Evolutionary conservation across 1,140 invertebrate genomes (phyloP).

Genomic region (Cyclina sinensis): DNA sequence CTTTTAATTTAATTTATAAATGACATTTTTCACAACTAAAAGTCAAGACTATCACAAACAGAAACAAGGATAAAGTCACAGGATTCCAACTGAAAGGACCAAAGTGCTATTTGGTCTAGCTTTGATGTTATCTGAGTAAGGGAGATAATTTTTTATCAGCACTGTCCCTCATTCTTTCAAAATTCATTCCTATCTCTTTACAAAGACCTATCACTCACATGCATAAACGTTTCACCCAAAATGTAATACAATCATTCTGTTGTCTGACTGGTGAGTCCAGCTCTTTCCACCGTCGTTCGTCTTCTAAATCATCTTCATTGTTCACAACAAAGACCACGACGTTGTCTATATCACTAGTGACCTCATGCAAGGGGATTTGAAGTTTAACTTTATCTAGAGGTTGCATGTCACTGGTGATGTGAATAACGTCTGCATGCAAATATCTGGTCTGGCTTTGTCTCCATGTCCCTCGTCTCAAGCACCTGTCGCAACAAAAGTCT

Average conservation of each 20-base stretch:
- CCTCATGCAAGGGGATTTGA: constrained; percentile 26
- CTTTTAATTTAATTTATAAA: too few species aligned
- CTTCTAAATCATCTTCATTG: constrained; percentile 34
- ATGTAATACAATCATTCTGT: constrained; percentile 46
- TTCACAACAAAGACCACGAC: constrained; percentile 20
- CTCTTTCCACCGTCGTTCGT: constrained; percentile 27
- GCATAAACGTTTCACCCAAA: constrained; percentile 46
- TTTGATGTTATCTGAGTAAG: too few species aligned
- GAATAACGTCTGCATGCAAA: constrained; percentile 45
- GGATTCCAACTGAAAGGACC: too few species aligned
- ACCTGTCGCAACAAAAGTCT: constrained; percentile 8
- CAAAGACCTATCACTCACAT: constrained; percentile 40
- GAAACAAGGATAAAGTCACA: too few species aligned
- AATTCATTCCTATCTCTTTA: background rate
- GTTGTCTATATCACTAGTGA: background rate
- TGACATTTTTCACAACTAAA: too few species aligned
- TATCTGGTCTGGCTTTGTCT: background rate
- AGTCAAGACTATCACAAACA: too few species aligned
- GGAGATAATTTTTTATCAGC: too few species aligned
- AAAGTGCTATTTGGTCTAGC: too few species aligned
- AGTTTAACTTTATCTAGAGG: background rate
- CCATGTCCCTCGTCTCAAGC: constrained; percentile 52
- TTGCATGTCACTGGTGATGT: background rate
- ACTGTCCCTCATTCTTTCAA: too few species aligned
- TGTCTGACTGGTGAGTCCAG: background rate